A percentile compares a stretch with the other conserved stretches of the same genome.
These are phyloP conservation scores for Ibidorhyncha struthersii DNA, from an alignment of 2,113 vertebrate species.

Conservation along the genomic window DNA sequence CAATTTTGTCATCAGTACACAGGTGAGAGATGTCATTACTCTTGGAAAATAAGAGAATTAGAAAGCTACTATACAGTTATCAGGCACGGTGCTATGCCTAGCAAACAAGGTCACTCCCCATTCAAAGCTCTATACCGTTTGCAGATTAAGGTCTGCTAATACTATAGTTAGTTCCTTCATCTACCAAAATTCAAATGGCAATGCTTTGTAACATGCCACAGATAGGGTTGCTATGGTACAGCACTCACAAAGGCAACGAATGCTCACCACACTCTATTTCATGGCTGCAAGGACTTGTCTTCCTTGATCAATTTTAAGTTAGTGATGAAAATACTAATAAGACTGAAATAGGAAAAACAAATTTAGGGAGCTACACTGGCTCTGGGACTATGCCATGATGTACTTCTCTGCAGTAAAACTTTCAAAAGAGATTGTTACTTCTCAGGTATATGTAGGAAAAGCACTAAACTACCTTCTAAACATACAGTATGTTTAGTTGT, in stretches of 20 bases:
- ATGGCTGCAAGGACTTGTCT: constrained; percentile 42
- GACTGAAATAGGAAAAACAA: background rate
- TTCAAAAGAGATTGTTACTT: background rate
- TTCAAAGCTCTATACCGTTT: background rate
- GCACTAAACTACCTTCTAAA: background rate
- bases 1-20: background rate
- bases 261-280: constrained; percentile 28
- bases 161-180: background rate
- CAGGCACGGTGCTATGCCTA: fast-evolving
- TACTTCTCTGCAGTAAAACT: background rate
- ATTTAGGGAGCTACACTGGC: background rate
- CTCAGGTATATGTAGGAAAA: background rate
- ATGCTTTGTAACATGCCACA: background rate
- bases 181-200: constrained; percentile 3
- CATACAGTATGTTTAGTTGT: background rate
- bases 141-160: background rate
- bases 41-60: background rate
- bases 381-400: background rate
- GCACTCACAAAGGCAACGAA: background rate
- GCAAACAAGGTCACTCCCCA: background rate
- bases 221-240: background rate
- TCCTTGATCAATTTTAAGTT: constrained; percentile 24
- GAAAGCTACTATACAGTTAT: background rate
- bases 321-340: constrained; percentile 31
- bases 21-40: background rate